Evolutionary conservation across 2,888 invertebrate genomes (phyloP).

Genomic region (Spodoptera exigua): DNA sequence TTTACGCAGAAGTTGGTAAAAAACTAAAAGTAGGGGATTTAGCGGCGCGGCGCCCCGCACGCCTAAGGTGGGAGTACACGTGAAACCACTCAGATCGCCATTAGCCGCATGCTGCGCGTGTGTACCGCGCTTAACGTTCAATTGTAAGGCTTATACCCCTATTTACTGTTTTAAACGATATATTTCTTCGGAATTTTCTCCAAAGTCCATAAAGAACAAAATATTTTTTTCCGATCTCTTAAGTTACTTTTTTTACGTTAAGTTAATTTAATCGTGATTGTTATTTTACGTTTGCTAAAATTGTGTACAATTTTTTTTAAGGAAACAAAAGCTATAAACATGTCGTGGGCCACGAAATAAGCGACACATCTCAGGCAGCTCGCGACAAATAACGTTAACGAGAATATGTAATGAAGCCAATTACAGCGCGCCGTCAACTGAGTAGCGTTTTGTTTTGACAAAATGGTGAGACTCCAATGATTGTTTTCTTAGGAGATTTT

Average conservation of each 20-base stretch:
- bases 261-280: constrained; percentile 2
- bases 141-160: constrained; percentile 43
- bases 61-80: constrained; percentile 80
- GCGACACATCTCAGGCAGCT: constrained; percentile 17
- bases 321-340: constrained; percentile 46
- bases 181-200: constrained; percentile 1
- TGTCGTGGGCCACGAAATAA: constrained; percentile 49
- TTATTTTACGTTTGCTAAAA: background rate
- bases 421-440: constrained; percentile 51
- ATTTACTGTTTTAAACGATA: constrained; percentile 34
- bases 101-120: constrained; percentile 67
- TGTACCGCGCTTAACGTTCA: constrained; percentile 53
- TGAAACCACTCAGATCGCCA: constrained; percentile 83
- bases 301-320: constrained; percentile 15
- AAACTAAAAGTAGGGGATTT: constrained; percentile 80
- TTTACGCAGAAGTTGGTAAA: constrained; percentile 72
- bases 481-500: constrained; percentile 34
- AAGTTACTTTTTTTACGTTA: background rate
- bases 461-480: constrained; percentile 37
- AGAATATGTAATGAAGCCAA: constrained; percentile 56
- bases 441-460: constrained; percentile 56
- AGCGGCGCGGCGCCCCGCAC: constrained; percentile 67
- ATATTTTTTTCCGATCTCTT: background rate
- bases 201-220: background rate
- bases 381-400: constrained; percentile 52